Base-by-base conservation (phyloP, 2,888 invertebrate genomes). In the Xanthia togata region DNA sequence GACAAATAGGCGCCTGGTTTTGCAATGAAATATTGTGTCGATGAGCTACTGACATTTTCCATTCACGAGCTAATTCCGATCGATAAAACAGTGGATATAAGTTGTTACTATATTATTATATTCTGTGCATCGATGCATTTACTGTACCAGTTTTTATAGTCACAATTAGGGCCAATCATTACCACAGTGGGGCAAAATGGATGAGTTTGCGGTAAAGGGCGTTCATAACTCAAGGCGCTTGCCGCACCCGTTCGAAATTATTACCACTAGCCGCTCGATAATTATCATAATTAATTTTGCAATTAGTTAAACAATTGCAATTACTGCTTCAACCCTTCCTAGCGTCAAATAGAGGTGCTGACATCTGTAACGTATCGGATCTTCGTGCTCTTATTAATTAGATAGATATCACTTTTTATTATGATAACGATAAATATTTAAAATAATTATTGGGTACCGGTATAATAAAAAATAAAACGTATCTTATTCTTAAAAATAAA, bases 251-350 rank as follows among this genome's bases (percentile, higher is more conserved):
- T 83, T 87, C 86, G 79, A 80, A 87, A 80, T 85, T 79, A 84
- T 76, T 83, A 71, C 79, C 79, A 79, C 82, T 84, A 76, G 78
- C 70, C 63, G 53, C 64, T 70, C 75, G 78, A 83, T 87, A 83
- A 84, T 89, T 88, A 85, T 88, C 80, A 85, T 87, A 88, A 86
- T 86, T 86, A 84, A 87, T 89, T 83, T 82, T 71, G 74, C 85
- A 82, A 89, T 89, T 89, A 88, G 83, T 82, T 85, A 80, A 81
- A 84, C 78, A 81, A 83, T 87, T 79, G 76, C 73, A 79, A 84
- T 82, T 78, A 86, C 76, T 79, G 67, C 41, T 79, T 64, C 68
- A 62, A 62, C 70, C 82, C 78, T 76, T 76, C n/a, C 73, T 73
- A 67, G 64, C 83, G 55, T 87, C 71, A 72, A 72, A 76, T 83